Conservation (phyloP, 1,140 invertebrate species). For the Aleiodes sp. region DNA sequence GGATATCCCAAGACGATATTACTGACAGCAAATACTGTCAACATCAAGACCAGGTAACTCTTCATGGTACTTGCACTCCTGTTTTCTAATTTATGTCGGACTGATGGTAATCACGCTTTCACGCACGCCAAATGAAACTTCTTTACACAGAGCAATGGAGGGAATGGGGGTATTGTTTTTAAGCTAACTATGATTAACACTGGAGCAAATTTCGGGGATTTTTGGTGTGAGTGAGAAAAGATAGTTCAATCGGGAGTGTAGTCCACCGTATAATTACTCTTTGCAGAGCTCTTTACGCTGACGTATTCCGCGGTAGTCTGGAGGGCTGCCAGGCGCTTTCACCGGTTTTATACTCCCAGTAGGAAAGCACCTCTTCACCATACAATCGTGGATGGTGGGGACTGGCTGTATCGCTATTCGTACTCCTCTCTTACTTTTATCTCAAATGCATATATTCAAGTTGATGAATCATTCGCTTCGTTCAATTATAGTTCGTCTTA, state of each 20-base stretch:
- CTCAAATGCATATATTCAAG: too few relatives aligned
- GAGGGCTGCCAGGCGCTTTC: slow-evolving; percentile 63
- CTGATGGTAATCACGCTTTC: not conserved
- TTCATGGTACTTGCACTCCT: slow-evolving; percentile 43
- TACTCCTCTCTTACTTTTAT: not conserved
- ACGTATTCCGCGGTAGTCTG: slow-evolving; percentile 62
- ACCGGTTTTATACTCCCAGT: slow-evolving; percentile 63
- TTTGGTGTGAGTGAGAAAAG: too few relatives aligned
- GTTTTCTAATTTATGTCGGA: not conserved
- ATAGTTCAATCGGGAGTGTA: too few relatives aligned
- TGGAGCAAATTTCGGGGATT: too few relatives aligned
- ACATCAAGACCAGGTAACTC: slow-evolving; percentile 45
- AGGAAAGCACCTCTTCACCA: slow-evolving; percentile 58
- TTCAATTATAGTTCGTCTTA: too few relatives aligned
- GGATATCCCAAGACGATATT: slow-evolving; percentile 56
- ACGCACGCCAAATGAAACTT: not conserved
- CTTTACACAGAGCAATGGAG: not conserved
- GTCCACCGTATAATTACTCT: slow-evolving; percentile 40
- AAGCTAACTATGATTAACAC: too few relatives aligned
- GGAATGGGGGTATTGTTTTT: too few relatives aligned
- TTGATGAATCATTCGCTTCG: too few relatives aligned
- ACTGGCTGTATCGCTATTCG: not conserved
- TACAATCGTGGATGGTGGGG: not conserved
- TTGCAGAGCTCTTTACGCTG: slow-evolving; percentile 54
- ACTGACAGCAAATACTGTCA: slow-evolving; percentile 44